These are phyloP conservation scores for Pygathrix nemaeus DNA, from an alignment of 2,113 vertebrate genomes.

Conservation along the genomic window DNA sequence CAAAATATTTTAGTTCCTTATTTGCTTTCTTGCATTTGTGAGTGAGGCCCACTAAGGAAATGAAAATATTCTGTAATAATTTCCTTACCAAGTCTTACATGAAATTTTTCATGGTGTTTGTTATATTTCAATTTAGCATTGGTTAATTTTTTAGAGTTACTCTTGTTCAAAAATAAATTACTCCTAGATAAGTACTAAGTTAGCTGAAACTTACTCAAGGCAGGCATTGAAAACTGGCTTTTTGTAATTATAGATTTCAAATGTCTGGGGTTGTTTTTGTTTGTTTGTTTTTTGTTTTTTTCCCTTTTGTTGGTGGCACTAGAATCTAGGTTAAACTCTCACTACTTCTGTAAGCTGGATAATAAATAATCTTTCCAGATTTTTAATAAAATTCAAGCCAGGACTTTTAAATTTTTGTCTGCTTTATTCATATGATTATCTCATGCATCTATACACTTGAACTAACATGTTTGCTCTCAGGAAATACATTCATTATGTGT, in stretches of 20 bases:
- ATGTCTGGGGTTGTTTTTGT: neutral
- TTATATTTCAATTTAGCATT: neutral
- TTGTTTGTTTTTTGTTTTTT: neutral
- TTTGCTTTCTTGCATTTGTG: neutral
- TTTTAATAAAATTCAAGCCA: neutral
- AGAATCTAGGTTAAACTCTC: neutral
- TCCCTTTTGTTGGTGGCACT: neutral
- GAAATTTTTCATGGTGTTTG: neutral
- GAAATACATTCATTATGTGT: neutral
- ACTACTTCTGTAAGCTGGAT: neutral
- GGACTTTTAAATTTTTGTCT: neutral
- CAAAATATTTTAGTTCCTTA: neutral
- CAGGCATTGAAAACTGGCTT: neutral
- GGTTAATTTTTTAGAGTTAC: neutral
- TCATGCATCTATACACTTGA: neutral
- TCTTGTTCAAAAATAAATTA: neutral
- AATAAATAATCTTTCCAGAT: neutral
- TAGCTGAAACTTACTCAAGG: neutral
- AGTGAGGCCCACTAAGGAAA: neutral
- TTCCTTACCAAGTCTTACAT: neutral
- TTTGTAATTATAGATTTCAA: neutral
- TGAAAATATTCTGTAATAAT: neutral
- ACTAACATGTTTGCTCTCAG: neutral
- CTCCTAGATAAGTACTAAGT: neutral
- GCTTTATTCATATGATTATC: neutral